Evolutionary conservation across 2,888 invertebrate species (phyloP).

Genomic region (Plebejus argus): DNA sequence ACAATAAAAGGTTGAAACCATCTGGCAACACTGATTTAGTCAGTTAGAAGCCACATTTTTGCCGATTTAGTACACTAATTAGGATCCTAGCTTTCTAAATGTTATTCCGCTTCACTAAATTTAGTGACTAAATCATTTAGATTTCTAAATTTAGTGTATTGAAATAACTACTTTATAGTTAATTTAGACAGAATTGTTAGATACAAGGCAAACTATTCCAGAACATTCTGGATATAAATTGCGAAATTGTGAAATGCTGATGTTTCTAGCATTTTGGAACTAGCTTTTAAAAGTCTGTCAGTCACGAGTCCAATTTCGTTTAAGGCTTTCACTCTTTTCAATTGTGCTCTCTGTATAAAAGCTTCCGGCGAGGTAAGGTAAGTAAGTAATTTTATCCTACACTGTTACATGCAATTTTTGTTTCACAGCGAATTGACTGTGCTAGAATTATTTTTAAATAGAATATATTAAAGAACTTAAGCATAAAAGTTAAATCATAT

Average conservation of each 20-base stretch:
- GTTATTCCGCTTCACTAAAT: too few species aligned
- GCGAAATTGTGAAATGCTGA: not conserved
- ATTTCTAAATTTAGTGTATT: too few species aligned
- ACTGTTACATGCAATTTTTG: constrained; percentile 11
- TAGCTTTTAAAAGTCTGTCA: constrained; percentile 27
- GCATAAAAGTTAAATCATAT: not conserved
- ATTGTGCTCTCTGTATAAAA: constrained; percentile 8
- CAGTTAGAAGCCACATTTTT: too few species aligned
- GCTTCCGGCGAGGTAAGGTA: constrained; percentile 9
- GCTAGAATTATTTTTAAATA: not conserved
- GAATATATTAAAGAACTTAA: not conserved
- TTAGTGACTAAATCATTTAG: too few species aligned
- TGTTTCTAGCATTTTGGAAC: constrained; percentile 14
- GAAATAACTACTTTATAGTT: too few species aligned
- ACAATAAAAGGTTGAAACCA: too few species aligned
- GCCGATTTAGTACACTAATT: too few species aligned
- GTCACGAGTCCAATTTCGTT: constrained; percentile 27
- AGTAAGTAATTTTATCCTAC: constrained; percentile 9
- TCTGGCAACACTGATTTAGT: too few species aligned
- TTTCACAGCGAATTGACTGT: not conserved
- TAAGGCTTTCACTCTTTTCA: constrained; percentile 11
- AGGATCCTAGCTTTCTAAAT: too few species aligned
- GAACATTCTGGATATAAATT: not conserved
- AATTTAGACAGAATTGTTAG: not conserved
- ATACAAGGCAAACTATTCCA: not conserved